These are phyloP conservation scores for Petrophora chlorosata DNA, from an alignment of 2,888 invertebrate species.

Conservation along the genomic window DNA sequence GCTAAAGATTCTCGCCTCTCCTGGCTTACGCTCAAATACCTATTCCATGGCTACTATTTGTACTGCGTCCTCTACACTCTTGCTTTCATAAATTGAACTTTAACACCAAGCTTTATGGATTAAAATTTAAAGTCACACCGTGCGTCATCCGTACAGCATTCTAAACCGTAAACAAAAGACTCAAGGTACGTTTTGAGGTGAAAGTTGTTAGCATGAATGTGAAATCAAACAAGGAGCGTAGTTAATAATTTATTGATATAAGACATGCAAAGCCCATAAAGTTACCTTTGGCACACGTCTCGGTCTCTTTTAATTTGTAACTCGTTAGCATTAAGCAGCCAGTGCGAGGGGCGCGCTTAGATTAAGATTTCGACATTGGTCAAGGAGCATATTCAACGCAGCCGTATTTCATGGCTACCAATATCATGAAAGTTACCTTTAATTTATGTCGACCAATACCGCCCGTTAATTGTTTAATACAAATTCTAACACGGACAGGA, in stretches of 20 bases:
- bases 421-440: slow-evolving; percentile 45
- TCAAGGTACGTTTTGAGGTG: slow-evolving; percentile 67
- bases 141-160: slow-evolving; percentile 45
- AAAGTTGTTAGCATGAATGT: slow-evolving; percentile 67
- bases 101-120: slow-evolving; percentile 64
- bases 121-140: slow-evolving; percentile 59
- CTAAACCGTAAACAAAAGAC: slow-evolving; percentile 60
- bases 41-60: slow-evolving; percentile 62
- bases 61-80: slow-evolving; percentile 40
- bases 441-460: slow-evolving; percentile 48
- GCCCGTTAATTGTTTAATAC: slow-evolving; percentile 45
- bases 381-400: slow-evolving; percentile 49
- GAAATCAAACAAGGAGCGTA: slow-evolving; percentile 80
- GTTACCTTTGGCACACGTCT: slow-evolving; percentile 81
- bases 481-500: slow-evolving; percentile 35
- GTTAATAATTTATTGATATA: slow-evolving; percentile 84
- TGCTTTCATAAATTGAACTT: slow-evolving; percentile 69
- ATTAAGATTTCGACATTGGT: slow-evolving; percentile 69
- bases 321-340: slow-evolving; percentile 75
- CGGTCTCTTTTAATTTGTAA: slow-evolving; percentile 81
- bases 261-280: slow-evolving; percentile 83
- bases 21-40: slow-evolving; percentile 69
- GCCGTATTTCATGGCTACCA: slow-evolving; percentile 49
- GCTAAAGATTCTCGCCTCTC: slow-evolving; percentile 76
- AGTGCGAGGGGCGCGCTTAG: slow-evolving; percentile 54